A percentile compares a stretch with the other conserved stretches of the same genome.
These are phyloP conservation scores for Petroica traversi DNA, from an alignment of 2,113 vertebrate genomes.

Conservation along the genomic window DNA sequence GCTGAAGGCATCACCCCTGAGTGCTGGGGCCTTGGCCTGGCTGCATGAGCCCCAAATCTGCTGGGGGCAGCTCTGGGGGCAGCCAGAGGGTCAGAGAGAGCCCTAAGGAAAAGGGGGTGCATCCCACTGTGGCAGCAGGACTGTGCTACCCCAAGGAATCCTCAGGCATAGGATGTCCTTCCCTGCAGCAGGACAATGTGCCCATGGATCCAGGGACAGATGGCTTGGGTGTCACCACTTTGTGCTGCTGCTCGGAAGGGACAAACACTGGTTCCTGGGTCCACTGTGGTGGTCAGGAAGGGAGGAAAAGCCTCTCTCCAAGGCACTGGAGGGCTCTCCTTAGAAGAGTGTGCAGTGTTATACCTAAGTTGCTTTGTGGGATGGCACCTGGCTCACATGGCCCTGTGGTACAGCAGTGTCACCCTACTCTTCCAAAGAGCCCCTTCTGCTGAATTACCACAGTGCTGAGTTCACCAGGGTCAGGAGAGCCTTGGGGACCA, in stretches of 20 bases:
- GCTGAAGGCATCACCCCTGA: background rate
- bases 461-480: background rate
- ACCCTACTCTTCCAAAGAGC: background rate
- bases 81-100: background rate
- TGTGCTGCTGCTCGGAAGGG: background rate
- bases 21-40: background rate
- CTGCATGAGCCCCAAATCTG: fast-evolving
- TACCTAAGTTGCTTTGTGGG: background rate
- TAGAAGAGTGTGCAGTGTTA: background rate
- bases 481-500: background rate
- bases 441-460: background rate
- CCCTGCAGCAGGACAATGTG: background rate
- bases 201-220: background rate
- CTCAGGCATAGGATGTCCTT: background rate
- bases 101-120: background rate
- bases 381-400: background rate
- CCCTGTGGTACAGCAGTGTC: background rate
- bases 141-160: background rate
- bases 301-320: background rate
- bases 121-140: background rate
- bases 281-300: background rate
- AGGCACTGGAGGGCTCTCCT: background rate
- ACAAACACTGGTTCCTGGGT: background rate
- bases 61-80: background rate
- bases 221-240: background rate